Evolutionary conservation across 2,113 vertebrate species (phyloP).

Genomic region (Podarcis raffonei): DNA sequence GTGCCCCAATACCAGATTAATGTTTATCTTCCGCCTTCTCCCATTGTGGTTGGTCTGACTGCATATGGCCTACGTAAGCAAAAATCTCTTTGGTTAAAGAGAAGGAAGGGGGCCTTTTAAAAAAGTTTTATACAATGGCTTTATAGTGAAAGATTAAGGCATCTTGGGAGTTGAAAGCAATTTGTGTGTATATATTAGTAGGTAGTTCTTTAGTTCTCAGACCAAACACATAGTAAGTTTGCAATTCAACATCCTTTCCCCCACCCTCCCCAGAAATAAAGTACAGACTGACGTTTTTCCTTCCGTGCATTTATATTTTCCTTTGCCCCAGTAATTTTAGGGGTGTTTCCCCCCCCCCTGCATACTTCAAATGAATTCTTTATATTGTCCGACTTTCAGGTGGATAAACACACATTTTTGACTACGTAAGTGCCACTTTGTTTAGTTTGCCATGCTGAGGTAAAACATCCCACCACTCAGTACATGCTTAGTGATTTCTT

Average conservation of each 20-base stretch:
- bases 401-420: slow-evolving; percentile 50
- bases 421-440: slow-evolving; percentile 3
- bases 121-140: slow-evolving; percentile 47
- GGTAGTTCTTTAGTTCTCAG: slow-evolving; percentile 59
- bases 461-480: neutral
- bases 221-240: slow-evolving; percentile 69
- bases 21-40: neutral
- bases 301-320: slow-evolving; percentile 59
- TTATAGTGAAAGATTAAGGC: slow-evolving; percentile 51
- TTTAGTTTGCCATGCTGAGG: slow-evolving; percentile 9
- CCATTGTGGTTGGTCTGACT: neutral
- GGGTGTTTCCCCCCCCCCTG: too few relatives aligned
- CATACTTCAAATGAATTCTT: slow-evolving; percentile 64
- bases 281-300: slow-evolving; percentile 55
- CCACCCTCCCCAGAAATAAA: slow-evolving; percentile 57
- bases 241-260: slow-evolving; percentile 67
- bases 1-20: neutral
- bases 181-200: slow-evolving; percentile 56
- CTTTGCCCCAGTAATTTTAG: slow-evolving; percentile 46
- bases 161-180: slow-evolving; percentile 61
- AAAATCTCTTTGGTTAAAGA: slow-evolving; percentile 19
- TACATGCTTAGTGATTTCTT: slow-evolving; percentile 4
- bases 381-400: slow-evolving; percentile 56
- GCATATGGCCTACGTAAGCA: neutral
- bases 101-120: slow-evolving; percentile 14